phyloP scores from a whole-genome alignment of 1,140 invertebrate genomes.

The Lepeophtheirus salmonis region DNA sequence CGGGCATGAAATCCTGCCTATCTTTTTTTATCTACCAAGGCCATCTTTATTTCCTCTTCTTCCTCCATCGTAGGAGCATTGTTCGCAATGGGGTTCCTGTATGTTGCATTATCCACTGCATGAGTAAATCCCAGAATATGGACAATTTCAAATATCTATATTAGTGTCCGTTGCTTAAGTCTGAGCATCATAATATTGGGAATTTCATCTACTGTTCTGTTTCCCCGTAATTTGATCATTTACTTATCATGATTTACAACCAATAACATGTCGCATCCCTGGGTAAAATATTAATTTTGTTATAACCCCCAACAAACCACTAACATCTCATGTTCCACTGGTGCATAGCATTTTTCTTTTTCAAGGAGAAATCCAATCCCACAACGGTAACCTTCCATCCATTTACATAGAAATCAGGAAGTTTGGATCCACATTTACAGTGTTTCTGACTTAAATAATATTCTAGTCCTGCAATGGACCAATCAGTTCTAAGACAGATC shows the following conservation, averaged over 20 bases:
- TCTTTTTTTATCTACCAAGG: too few relatives aligned
- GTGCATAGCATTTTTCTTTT: too few relatives aligned
- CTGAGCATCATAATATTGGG: background rate
- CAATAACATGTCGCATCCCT: background rate
- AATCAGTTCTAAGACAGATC: slow-evolving; percentile 8
- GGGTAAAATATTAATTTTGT: slow-evolving; percentile 10
- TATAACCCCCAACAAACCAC: slow-evolving; percentile 16
- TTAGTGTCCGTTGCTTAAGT: background rate
- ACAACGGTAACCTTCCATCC: background rate
- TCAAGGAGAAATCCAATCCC: background rate
- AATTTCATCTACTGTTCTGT: slow-evolving; percentile 9
- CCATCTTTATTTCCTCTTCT: too few relatives aligned
- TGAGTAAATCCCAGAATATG: slow-evolving; percentile 1
- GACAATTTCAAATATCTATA: too few relatives aligned
- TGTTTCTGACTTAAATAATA: slow-evolving; percentile 18
- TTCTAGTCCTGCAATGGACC: slow-evolving; percentile 3
- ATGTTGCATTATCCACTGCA: too few relatives aligned
- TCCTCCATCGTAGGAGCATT: too few relatives aligned
- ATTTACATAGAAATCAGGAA: background rate
- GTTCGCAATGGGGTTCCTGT: too few relatives aligned
- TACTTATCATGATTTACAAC: slow-evolving; percentile 16
- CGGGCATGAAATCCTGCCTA: too few relatives aligned
- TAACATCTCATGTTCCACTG: too few relatives aligned
- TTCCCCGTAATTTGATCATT: slow-evolving; percentile 6
- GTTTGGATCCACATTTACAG: slow-evolving; percentile 5